phyloP scores from a whole-genome alignment of 1,140 invertebrate genomes.

The Polyergus mexicanus region DNA sequence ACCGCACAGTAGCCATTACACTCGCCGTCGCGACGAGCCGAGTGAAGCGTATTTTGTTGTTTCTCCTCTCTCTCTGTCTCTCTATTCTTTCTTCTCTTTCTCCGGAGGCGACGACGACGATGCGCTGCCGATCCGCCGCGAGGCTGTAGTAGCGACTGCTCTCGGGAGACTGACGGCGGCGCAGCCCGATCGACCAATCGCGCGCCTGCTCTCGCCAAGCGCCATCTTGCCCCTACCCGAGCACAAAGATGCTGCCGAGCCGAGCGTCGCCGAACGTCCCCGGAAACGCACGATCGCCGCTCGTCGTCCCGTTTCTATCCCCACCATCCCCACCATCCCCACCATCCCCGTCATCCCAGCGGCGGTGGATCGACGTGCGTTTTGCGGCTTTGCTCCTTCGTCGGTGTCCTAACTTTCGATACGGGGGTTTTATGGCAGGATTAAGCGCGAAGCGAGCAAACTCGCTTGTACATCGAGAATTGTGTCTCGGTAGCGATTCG shows the following conservation, averaged over 20 bases:
- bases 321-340: slow-evolving; percentile 16
- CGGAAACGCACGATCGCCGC: slow-evolving; percentile 66
- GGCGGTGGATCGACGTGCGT: slow-evolving; percentile 68
- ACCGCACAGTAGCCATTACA: slow-evolving; percentile 71
- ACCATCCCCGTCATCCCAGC: slow-evolving; percentile 43
- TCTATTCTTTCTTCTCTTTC: slow-evolving; percentile 2
- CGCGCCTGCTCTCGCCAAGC: slow-evolving; percentile 67
- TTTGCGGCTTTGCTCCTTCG: slow-evolving; percentile 67
- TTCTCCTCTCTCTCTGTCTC: neutral
- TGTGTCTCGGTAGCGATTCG: neutral
- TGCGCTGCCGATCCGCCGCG: slow-evolving; percentile 66
- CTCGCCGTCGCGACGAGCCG: slow-evolving; percentile 66
- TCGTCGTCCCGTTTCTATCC: slow-evolving; percentile 2
- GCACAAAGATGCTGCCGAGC: slow-evolving; percentile 67
- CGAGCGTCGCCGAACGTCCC: slow-evolving; percentile 49
- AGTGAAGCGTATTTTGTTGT: slow-evolving; percentile 69
- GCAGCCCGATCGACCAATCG: slow-evolving; percentile 76
- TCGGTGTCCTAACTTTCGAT: slow-evolving; percentile 69
- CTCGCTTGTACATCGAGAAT: slow-evolving; percentile 16
- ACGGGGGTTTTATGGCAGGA: slow-evolving; percentile 69
- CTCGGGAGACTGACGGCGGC: slow-evolving; percentile 75
- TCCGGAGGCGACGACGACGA: slow-evolving; percentile 59
- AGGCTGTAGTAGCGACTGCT: slow-evolving; percentile 72
- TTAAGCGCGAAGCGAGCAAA: slow-evolving; percentile 45
- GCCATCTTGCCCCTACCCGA: slow-evolving; percentile 75